Conservation (phyloP, 2,888 invertebrate genomes). For the Zaprionus obscuricornis region DNA sequence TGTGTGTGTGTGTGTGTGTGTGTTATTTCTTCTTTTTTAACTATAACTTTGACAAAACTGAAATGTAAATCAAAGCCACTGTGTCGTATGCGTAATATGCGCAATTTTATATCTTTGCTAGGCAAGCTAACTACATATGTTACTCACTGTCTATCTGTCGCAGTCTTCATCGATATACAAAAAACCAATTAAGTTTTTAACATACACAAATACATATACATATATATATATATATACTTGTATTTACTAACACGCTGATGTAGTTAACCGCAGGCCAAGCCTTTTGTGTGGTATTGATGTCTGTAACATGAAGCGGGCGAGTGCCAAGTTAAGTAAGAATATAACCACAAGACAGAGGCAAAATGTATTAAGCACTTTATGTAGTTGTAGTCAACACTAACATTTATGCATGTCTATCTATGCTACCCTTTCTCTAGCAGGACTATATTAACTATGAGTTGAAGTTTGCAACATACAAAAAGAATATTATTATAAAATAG, state of each 20-base stretch:
- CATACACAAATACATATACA: constrained; percentile 31
- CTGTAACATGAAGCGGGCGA: constrained; percentile 9
- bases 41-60: constrained; percentile 7
- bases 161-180: constrained; percentile 28
- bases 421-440: no score
- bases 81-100: constrained; percentile 36
- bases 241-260: constrained; percentile 14
- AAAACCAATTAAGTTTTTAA: constrained; percentile 68
- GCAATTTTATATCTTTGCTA: constrained; percentile 50
- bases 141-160: no score
- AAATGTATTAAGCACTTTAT: constrained; percentile 19
- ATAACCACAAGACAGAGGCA: constrained; percentile 26
- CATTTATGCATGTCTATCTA: background rate
- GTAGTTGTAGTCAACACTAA: constrained; percentile 14
- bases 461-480: no score
- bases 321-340: constrained; percentile 4
- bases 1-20: constrained; percentile 1
- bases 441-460: no score
- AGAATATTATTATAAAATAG: no score
- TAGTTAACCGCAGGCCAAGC: constrained; percentile 47
- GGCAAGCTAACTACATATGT: no score
- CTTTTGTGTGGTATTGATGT: constrained; percentile 27
- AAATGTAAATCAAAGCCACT: constrained; percentile 13
- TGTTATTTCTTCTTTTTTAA: constrained; percentile 12
- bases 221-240: background rate